Conservation (phyloP, 2,888 invertebrate species). For the Dilophus febrilis region DNA sequence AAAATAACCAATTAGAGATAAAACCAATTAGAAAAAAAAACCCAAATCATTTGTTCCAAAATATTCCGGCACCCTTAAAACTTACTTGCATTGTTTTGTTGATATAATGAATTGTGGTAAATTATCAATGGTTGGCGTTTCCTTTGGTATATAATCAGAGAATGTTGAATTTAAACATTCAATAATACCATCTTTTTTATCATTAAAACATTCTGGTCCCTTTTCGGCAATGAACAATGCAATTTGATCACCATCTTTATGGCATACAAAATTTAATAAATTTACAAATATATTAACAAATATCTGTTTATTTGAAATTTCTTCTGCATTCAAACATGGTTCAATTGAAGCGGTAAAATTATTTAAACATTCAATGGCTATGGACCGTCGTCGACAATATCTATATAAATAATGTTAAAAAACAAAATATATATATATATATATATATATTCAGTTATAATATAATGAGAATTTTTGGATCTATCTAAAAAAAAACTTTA, state of each 20-base stretch:
- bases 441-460: no score
- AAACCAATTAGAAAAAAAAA: no score
- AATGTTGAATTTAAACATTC: conserved; percentile 47
- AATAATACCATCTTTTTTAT: conserved; percentile 40
- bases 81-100: conserved; percentile 26
- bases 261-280: conserved; percentile 55
- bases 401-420: conserved; percentile 24
- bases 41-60: no score
- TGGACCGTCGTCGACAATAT: conserved; percentile 44
- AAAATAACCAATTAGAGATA: background rate
- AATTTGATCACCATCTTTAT: conserved; percentile 66
- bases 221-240: conserved; percentile 67
- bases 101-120: conserved; percentile 44
- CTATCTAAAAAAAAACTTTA: conserved; percentile 13
- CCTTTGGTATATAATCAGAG: conserved; percentile 32
- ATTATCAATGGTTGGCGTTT: conserved; percentile 28
- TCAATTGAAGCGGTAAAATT: conserved; percentile 37
- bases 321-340: conserved; percentile 44
- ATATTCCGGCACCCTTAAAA: background rate
- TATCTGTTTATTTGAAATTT: conserved; percentile 41
- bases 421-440: no score
- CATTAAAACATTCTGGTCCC: conserved; percentile 56
- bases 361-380: conserved; percentile 36
- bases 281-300: conserved; percentile 50
- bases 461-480: no score